Conservation (phyloP, 2,888 invertebrate species). For the Leptogaster cylindrica region DNA sequence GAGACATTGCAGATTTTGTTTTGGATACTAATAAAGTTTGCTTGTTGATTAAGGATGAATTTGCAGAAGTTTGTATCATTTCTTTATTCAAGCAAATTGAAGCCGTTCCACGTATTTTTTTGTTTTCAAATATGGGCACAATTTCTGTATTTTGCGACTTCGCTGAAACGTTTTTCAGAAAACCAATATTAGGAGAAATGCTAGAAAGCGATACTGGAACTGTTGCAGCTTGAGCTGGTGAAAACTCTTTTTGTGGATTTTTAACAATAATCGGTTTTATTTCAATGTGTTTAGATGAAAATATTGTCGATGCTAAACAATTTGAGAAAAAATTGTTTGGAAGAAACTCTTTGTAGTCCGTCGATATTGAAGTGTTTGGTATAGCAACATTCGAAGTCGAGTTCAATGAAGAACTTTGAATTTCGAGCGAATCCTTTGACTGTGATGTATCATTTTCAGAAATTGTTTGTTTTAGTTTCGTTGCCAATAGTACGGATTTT, state of each 20-base stretch:
- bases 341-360: neutral
- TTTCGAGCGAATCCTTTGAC: neutral
- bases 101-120: neutral
- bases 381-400: neutral
- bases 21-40: neutral
- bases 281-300: conserved; percentile 34
- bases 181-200: neutral
- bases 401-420: neutral
- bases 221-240: conserved; percentile 42
- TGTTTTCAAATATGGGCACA: conserved; percentile 2
- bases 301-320: conserved; percentile 3
- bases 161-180: conserved; percentile 10
- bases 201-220: neutral
- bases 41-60: neutral
- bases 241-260: conserved; percentile 31
- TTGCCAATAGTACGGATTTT: conserved; percentile 2
- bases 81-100: neutral
- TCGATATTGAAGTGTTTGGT: neutral
- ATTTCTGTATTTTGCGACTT: neutral
- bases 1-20: neutral
- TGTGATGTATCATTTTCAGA: neutral
- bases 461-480: neutral
- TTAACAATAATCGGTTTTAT: conserved; percentile 42
- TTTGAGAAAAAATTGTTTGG: neutral
- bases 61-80: conserved; percentile 9